These are phyloP conservation scores for Oreochromis aureus DNA, from an alignment of 2,113 vertebrate genomes.

Conservation along the genomic window DNA sequence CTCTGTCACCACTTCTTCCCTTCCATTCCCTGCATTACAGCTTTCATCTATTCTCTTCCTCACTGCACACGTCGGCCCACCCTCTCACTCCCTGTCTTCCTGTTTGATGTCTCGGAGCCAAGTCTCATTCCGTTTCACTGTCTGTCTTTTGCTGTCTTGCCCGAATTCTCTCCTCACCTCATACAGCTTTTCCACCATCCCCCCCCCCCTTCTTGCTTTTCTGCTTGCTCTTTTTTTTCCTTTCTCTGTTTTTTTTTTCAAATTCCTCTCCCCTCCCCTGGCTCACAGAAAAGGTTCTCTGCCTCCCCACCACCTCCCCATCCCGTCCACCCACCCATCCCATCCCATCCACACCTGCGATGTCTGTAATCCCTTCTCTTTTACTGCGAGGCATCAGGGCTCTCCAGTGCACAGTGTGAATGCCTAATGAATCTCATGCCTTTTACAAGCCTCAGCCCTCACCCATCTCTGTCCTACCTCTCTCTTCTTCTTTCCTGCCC, in stretches of 20 bases:
- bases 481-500: background rate
- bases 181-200: background rate
- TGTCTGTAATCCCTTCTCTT: conserved; percentile 13
- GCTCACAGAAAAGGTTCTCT: background rate
- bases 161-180: background rate
- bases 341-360: background rate
- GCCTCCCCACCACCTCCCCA: background rate
- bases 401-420: conserved; percentile 46
- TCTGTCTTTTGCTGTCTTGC: background rate
- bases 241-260: background rate
- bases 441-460: conserved; percentile 38
- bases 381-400: conserved; percentile 21
- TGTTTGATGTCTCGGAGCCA: background rate
- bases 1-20: background rate
- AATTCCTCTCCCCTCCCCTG: background rate
- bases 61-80: background rate
- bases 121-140: background rate
- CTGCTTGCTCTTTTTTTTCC: background rate
- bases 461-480: background rate
- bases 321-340: background rate
- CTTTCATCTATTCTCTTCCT: background rate
- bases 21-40: background rate
- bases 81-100: background rate
- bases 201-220: background rate
- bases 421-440: conserved; percentile 51